Conservation (phyloP, 2,797 vertebrate genomes). For the Periophthalmus magnuspinnatus region DNA sequence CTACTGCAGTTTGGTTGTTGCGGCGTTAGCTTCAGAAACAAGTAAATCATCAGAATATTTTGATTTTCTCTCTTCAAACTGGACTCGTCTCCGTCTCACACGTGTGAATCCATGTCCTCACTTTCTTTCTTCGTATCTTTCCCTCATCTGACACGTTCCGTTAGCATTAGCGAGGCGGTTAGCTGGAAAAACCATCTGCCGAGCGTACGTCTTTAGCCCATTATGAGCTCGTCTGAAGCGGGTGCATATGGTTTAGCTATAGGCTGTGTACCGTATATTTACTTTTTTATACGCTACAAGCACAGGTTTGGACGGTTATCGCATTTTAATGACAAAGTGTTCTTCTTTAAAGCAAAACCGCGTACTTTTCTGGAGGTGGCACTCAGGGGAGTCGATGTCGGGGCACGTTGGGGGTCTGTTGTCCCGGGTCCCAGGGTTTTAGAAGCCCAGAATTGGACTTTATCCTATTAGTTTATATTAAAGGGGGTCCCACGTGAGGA, state of each 20-base stretch:
- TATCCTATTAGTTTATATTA: too few relatives aligned
- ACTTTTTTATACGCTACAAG: background rate
- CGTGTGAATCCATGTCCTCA: constrained; percentile 18
- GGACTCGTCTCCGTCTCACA: background rate
- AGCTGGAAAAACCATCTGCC: constrained; percentile 70
- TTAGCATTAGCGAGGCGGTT: constrained; percentile 64
- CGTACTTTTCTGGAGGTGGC: too few relatives aligned
- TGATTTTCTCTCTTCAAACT: too few relatives aligned
- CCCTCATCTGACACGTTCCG: constrained; percentile 54
- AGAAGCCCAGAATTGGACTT: too few relatives aligned
- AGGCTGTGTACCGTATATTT: constrained; percentile 6
- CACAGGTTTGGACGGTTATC: background rate
- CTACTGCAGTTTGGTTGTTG: too few relatives aligned
- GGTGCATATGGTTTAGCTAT: constrained; percentile 28
- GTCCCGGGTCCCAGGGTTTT: too few relatives aligned
- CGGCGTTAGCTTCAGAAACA: too few relatives aligned
- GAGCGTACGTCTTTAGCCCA: constrained; percentile 63
- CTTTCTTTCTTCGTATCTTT: constrained; percentile 30
- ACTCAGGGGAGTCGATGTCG: too few relatives aligned
- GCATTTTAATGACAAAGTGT: background rate
- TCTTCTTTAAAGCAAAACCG: background rate
- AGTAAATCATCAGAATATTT: too few relatives aligned
- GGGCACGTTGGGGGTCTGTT: too few relatives aligned
- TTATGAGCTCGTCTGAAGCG: constrained; percentile 63
- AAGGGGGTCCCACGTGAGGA: too few relatives aligned